Evolutionary conservation across 2,888 invertebrate genomes (phyloP).

Genomic region (Leptinotarsa rubiginosa): DNA sequence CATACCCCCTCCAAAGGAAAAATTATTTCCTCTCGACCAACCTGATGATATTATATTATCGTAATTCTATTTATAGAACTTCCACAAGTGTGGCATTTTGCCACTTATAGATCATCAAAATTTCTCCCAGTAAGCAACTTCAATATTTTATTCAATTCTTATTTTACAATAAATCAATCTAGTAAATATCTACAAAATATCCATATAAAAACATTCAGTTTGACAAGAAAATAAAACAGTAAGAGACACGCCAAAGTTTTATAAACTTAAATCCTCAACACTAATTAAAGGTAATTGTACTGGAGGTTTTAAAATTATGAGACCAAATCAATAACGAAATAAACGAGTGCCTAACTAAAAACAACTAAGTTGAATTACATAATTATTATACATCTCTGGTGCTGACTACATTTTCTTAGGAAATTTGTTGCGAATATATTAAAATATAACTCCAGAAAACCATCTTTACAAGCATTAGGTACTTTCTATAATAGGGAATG

Average conservation of each 20-base stretch:
- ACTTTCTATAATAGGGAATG: slow-evolving; percentile 19
- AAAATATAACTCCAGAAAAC: slow-evolving; percentile 1
- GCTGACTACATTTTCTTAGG: not conserved
- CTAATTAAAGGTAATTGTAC: slow-evolving; percentile 28
- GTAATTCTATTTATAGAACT: not conserved
- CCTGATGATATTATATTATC: not conserved
- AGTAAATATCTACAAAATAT: slow-evolving; percentile 45
- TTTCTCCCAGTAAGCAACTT: not conserved
- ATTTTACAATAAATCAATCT: slow-evolving; percentile 37
- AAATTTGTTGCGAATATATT: slow-evolving; percentile 7
- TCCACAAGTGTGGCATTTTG: slow-evolving; percentile 8
- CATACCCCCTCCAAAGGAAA: not conserved
- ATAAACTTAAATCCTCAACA: slow-evolving; percentile 24
- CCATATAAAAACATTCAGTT: slow-evolving; percentile 46
- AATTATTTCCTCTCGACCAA: not conserved
- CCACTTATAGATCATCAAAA: slow-evolving; percentile 10
- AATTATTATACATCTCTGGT: not conserved
- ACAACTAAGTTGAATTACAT: not conserved
- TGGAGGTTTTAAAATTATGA: slow-evolving; percentile 30
- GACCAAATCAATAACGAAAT: slow-evolving; percentile 30
- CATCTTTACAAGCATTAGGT: not conserved
- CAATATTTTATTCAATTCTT: slow-evolving; percentile 28
- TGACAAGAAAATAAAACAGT: slow-evolving; percentile 37
- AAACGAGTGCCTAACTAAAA: slow-evolving; percentile 14
- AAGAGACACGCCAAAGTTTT: slow-evolving; percentile 30